These are phyloP conservation scores for Rhinoraja longicauda DNA, from an alignment of 2,797 vertebrate genomes.

Conservation along the genomic window DNA sequence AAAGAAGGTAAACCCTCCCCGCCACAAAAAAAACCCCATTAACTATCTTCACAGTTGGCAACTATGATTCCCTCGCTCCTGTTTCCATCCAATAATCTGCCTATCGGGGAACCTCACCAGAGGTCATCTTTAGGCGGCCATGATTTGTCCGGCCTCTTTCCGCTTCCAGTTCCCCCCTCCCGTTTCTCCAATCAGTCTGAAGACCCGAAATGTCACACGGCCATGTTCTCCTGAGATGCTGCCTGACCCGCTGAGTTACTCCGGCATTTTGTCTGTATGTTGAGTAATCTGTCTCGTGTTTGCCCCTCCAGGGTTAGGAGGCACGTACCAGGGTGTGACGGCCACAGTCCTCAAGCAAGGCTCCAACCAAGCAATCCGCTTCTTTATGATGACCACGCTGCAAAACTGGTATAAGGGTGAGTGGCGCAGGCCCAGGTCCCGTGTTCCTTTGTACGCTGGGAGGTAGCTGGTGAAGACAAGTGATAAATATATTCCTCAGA, in stretches of 20 bases:
- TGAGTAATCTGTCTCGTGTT: neutral
- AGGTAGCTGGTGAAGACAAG: no score
- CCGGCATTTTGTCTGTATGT: no score
- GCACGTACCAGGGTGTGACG: conserved; percentile 72
- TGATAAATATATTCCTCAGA: neutral
- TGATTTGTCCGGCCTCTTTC: neutral
- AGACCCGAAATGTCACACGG: no score
- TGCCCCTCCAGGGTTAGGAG: conserved; percentile 59
- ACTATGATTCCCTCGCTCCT: no score
- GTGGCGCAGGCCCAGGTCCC: neutral
- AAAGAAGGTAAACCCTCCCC: neutral
- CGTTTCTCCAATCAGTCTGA: no score
- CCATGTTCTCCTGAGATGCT: neutral
- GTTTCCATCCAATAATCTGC: no score
- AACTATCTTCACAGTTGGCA: no score
- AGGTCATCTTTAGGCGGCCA: no score
- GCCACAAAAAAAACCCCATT: no score
- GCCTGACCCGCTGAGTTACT: neutral
- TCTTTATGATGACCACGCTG: conserved; percentile 71
- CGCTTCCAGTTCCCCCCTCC: neutral
- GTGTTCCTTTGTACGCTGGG: no score
- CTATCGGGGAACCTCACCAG: no score
- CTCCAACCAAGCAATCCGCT: conserved; percentile 72
- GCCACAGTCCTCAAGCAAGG: conserved; percentile 70
- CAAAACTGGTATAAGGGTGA: conserved; percentile 77